Evolutionary conservation across 2,113 vertebrate species (phyloP).

Genomic region (Heptranchias perlo): DNA sequence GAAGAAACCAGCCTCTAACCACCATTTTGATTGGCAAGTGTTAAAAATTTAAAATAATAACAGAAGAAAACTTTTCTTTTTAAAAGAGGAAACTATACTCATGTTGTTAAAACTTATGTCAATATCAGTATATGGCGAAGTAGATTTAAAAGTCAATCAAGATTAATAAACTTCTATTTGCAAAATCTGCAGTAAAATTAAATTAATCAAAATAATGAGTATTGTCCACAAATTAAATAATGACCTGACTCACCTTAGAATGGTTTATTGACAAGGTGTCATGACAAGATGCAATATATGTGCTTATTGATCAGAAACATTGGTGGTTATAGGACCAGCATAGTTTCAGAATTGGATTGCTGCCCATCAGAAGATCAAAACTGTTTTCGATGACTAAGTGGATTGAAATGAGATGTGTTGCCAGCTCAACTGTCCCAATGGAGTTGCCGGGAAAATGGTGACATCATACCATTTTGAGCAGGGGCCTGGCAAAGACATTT

Average conservation of each 20-base stretch:
- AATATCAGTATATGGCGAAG: neutral
- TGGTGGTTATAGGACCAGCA: neutral
- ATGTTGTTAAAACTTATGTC: neutral
- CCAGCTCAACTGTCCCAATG: neutral
- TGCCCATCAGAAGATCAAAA: neutral
- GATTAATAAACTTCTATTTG: neutral
- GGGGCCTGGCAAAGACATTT: neutral
- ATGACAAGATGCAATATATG: no score
- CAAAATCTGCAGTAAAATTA: neutral
- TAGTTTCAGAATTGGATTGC: neutral
- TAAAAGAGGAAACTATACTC: neutral
- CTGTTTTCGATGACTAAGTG: neutral
- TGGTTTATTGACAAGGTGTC: neutral
- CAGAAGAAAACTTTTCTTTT: neutral
- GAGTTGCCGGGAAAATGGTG: neutral
- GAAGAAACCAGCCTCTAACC: neutral
- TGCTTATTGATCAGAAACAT: neutral
- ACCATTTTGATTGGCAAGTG: neutral
- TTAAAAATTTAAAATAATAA: neutral
- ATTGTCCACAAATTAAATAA: neutral
- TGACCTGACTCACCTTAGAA: neutral
- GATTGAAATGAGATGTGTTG: neutral
- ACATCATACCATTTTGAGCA: constrained; percentile 6
- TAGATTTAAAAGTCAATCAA: constrained; percentile 24
- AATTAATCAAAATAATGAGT: neutral